Conservation (phyloP, 2,113 vertebrate genomes). For the Nicator chloris region DNA sequence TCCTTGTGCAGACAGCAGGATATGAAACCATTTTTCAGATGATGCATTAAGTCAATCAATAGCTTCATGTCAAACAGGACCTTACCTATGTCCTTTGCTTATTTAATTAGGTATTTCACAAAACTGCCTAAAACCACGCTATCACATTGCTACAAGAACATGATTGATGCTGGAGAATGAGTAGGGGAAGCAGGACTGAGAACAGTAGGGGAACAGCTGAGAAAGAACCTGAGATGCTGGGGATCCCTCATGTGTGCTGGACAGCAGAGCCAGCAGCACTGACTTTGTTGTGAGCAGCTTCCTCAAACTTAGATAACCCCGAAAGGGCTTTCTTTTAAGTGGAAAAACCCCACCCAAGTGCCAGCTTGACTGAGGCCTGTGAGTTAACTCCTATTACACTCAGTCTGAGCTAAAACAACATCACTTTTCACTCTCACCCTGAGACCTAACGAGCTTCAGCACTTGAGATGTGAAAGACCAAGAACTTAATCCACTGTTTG, state of each 20-base stretch:
- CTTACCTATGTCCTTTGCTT: not conserved
- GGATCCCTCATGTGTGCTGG: not conserved
- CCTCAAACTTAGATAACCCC: not conserved
- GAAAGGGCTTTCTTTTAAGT: not conserved
- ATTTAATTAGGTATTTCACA: not conserved
- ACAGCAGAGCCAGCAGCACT: not conserved
- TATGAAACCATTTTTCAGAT: not conserved
- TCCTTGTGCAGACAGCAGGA: not conserved
- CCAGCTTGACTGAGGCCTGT: not conserved
- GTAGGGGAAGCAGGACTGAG: not conserved
- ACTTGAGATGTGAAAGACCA: slow-evolving; percentile 51
- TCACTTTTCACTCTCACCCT: slow-evolving; percentile 12
- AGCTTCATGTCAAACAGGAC: not conserved
- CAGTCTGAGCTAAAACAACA: not conserved
- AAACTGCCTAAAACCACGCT: not conserved
- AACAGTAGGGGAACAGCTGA: no score
- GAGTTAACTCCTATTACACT: not conserved
- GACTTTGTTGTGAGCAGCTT: not conserved
- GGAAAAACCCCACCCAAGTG: not conserved
- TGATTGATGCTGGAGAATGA: not conserved
- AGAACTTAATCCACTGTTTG: slow-evolving; percentile 61
- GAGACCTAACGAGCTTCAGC: slow-evolving; percentile 40
- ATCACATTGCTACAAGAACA: not conserved
- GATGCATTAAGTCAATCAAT: not conserved
- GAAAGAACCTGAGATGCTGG: not conserved